Evolutionary conservation across 2,888 invertebrate genomes (phyloP), one percentile per base, ranked within the genome.

Genomic region (Alcis repandata): DNA sequence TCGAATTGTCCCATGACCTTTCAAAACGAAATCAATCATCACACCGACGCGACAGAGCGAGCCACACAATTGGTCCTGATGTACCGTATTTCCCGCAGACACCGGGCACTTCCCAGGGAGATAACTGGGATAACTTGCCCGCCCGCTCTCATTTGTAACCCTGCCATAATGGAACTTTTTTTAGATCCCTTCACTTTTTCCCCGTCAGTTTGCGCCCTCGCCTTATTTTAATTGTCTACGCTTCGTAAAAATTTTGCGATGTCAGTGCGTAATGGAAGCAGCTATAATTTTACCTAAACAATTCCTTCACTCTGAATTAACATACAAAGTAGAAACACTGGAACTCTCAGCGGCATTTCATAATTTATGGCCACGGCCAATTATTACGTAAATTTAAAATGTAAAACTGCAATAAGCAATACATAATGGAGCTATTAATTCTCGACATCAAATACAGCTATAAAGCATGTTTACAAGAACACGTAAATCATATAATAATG

Each of bases 91-190:
- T 49, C 49, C 43, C 60, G 56, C 48, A 59, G 51, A 70, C 71
- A 74, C 63, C 66, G 60, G 73, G 59, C 71, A 69, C 80, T 85
- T 87, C 85, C 80, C 88, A 85, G 83, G 82, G 77, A 85, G 87
- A 88, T 88, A 86, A 79, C 85, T 71, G 71, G 80, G 82, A 82
- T 83, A 84, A 83, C 80, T 78, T 75, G 74, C 72, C 72, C 71
- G 76, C 80, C 82, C 85, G 79, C 78, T 78, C 87, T 87, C 92
- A 91, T 92, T 92, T 91, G 89, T 91, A 87, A 88, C 88, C 74
- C 74, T 73, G 83, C 76, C 83, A 87, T 88, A 89, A 90, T 87
- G 86, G 86, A 84, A 87, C 83, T 89, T 91, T 91, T 91, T 91
- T 89, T 90, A 73, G 78, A 85, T 83, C 84, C 85, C 79, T 80